A percentile compares a stretch with the other conserved stretches of the same genome.
Evolutionary conservation across 2,888 invertebrate species (phyloP).

Genomic region (Pseudococcus longispinus): DNA sequence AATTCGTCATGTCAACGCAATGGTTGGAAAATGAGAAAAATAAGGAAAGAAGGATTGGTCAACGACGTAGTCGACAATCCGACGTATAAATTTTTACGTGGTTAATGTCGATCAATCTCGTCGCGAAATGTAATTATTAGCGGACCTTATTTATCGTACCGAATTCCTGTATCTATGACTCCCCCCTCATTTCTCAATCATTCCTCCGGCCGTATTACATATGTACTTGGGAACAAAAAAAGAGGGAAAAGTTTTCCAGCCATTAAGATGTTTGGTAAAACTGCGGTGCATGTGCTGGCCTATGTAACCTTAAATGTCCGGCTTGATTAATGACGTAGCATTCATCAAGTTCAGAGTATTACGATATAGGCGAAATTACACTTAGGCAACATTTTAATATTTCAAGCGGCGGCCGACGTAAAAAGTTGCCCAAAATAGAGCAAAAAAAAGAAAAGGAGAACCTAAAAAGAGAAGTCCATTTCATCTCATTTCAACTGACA

Average conservation of each 20-base stretch:
- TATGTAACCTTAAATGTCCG: neutral
- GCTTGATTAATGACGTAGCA: constrained; percentile 32
- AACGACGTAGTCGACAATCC: neutral
- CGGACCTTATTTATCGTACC: neutral
- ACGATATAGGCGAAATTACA: constrained; percentile 21
- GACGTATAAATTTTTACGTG: neutral
- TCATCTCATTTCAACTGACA: constrained; percentile 35
- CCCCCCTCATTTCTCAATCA: neutral
- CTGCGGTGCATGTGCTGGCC: neutral
- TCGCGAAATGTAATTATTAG: neutral
- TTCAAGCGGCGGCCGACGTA: neutral
- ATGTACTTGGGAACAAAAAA: neutral
- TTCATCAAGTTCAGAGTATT: constrained; percentile 23
- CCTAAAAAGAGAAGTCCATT: neutral
- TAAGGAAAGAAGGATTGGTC: neutral
- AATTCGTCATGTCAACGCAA: neutral
- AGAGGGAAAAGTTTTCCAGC: neutral
- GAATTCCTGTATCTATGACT: neutral
- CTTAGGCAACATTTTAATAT: neutral
- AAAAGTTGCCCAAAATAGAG: neutral
- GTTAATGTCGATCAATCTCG: neutral
- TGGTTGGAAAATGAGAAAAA: neutral
- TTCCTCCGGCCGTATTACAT: neutral
- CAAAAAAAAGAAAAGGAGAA: neutral
- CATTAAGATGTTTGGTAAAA: constrained; percentile 11